These are phyloP conservation scores for Ivindomyrus marchei DNA, from an alignment of 2,113 vertebrate species.

Conservation along the genomic window DNA sequence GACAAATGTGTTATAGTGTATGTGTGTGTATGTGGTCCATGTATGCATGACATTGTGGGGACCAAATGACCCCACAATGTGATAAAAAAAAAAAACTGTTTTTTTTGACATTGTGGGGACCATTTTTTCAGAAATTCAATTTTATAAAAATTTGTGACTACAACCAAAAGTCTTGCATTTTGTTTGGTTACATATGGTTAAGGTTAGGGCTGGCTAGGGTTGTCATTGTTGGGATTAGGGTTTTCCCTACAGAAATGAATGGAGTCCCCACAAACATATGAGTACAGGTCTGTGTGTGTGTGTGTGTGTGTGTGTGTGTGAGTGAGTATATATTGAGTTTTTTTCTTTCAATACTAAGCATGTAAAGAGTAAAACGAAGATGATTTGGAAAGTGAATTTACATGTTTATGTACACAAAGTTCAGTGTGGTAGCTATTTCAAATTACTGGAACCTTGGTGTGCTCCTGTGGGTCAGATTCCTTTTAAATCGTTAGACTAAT, in stretches of 20 bases:
- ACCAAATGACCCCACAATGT: too few species aligned
- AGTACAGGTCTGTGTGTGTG: background rate
- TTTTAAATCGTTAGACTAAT: background rate
- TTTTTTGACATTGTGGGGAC: too few species aligned
- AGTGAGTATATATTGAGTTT: background rate
- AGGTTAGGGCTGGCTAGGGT: too few species aligned
- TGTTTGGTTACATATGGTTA: too few species aligned
- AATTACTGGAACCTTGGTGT: background rate
- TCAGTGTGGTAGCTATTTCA: background rate
- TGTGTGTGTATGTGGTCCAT: background rate
- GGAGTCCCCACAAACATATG: too few species aligned
- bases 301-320: background rate
- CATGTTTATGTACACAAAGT: background rate
- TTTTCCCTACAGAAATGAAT: too few species aligned
- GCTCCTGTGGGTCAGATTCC: background rate
- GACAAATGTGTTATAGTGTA: background rate
- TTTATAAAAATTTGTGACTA: too few species aligned
- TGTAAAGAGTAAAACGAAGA: background rate
- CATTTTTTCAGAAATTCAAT: too few species aligned
- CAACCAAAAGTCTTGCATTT: too few species aligned
- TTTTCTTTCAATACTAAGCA: background rate
- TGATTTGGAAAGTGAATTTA: background rate
- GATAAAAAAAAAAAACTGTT: too few species aligned
- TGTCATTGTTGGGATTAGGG: too few species aligned
- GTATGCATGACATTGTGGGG: too few species aligned